These are phyloP conservation scores for Meriones unguiculatus DNA, from an alignment of 2,113 vertebrate species.

Conservation along the genomic window DNA sequence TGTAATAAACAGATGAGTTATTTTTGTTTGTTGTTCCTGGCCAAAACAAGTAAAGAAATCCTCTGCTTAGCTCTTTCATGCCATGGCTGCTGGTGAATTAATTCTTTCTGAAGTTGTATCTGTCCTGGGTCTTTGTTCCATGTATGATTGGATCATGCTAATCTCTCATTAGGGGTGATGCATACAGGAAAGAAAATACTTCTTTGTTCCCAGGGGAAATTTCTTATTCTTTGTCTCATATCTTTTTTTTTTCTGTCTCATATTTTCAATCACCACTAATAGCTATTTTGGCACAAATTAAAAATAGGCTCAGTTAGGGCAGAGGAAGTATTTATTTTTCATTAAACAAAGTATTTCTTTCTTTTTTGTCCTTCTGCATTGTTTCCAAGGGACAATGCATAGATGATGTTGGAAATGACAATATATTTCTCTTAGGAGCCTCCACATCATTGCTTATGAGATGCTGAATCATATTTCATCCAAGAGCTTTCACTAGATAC, in stretches of 20 bases:
- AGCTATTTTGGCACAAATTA: constrained; percentile 90
- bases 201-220: constrained; percentile 86
- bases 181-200: constrained; percentile 84
- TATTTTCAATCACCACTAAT: constrained; percentile 93
- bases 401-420: constrained; percentile 11
- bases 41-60: constrained; percentile 44
- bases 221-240: constrained; percentile 83
- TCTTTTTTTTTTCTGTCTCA: constrained; percentile 85
- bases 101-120: constrained; percentile 76
- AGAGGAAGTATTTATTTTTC: constrained; percentile 85
- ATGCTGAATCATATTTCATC: not conserved
- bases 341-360: constrained; percentile 79
- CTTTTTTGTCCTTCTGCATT: constrained; percentile 66
- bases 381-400: constrained; percentile 70
- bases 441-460: not conserved
- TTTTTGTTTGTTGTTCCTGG: constrained; percentile 52
- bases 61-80: constrained; percentile 77
- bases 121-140: constrained; percentile 81
- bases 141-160: constrained; percentile 77
- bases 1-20: constrained; percentile 50
- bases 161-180: constrained; percentile 85
- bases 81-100: constrained; percentile 78
- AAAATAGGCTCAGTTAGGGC: constrained; percentile 79
- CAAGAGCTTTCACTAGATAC: not conserved
- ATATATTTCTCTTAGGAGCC: not conserved